Base-by-base conservation (phyloP, 2,113 vertebrate genomes). In the Empidonax alnorum region DNA sequence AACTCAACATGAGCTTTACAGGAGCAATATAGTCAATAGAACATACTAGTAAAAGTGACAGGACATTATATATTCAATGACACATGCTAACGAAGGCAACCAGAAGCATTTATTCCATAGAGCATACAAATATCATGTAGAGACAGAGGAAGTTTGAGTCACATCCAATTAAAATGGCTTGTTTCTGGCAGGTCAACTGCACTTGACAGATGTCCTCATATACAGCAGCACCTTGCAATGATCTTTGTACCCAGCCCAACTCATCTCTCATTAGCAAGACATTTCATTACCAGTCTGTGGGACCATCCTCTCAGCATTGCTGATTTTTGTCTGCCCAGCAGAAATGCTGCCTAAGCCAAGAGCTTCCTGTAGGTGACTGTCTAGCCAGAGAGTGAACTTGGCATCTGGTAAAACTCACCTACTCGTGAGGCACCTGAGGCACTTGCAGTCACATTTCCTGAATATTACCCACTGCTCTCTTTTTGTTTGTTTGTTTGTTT, bases 151-250 rank as follows among this genome's bases (percentile, higher is more conserved):
- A 96, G 90, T 65, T 95, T 95, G 90, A 95, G 76, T 80, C 75
- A 75, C 12, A 84, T 93, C 90, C 94, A 95, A 83, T 68, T 94
- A 41, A 96, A 95, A 95, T 67, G 66, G 75, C 79, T 96, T 82
- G 14, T 86, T 94, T 73, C 88, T 95, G 96, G 93, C 95, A 90
- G 83, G 93, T 88, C 88, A 94, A 75, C 93, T 90, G 68, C 52
- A 61, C 82, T 91, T 95, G 93, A 96, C 95, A 96, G 95, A 95
- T 95, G 92, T 96, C 93, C 94, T 97, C 77, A 82, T 87, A 96
- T 93, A 41, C 59, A 94, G 47, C 88, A 91, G 78, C 84, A 91
- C 87, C 94, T 97, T 95, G 91, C 91, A 82, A 96, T 96, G 93
- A 96, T 95, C 95, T 95, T 91, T 96, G 95, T 96, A 95, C 78